Evolutionary conservation across 2,113 vertebrate genomes (phyloP).

Genomic region (Dendrocopos noguchii): DNA sequence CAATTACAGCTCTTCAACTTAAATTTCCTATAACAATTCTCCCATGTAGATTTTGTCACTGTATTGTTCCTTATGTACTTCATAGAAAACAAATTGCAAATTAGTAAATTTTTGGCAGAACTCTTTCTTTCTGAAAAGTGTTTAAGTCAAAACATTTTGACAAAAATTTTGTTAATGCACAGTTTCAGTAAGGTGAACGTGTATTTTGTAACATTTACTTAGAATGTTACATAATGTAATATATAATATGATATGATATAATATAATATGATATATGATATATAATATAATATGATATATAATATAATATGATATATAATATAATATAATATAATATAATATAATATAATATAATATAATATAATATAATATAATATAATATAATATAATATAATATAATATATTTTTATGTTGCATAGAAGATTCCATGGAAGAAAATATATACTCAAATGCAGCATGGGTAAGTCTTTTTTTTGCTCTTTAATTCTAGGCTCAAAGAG

Average conservation of each 20-base stretch:
- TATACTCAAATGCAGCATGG: neutral
- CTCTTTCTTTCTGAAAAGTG: neutral
- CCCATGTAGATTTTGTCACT: neutral
- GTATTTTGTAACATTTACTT: neutral
- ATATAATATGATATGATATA: neutral
- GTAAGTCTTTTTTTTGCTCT: neutral
- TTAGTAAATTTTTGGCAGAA: neutral
- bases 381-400: no score
- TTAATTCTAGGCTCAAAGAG: neutral
- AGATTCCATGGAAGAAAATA: neutral
- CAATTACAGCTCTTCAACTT: neutral
- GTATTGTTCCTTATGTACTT: neutral
- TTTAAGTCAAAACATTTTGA: conserved; percentile 46
- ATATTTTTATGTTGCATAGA: neutral
- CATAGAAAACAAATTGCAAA: neutral
- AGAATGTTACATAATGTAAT: neutral
- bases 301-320: no score
- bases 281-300: neutral
- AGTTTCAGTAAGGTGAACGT: neutral
- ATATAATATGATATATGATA: no score
- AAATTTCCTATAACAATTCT: neutral
- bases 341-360: no score
- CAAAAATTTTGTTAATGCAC: neutral
- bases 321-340: no score
- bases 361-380: neutral